Conservation (phyloP, 2,888 invertebrate genomes). For the Lasioglossum morio region DNA sequence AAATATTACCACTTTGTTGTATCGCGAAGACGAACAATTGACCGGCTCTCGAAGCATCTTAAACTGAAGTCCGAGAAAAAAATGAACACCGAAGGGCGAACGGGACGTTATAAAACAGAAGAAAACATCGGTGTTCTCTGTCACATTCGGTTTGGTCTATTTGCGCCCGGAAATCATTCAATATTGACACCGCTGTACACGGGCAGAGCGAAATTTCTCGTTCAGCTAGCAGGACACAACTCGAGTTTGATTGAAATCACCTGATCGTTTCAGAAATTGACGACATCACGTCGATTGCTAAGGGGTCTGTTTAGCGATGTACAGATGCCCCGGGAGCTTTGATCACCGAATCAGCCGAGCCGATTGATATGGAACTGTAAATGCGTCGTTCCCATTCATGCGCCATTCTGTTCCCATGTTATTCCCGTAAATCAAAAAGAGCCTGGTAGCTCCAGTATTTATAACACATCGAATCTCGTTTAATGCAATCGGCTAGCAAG, state of each 20-base stretch:
- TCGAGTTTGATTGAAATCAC: constrained; percentile 7
- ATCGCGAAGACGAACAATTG: neutral
- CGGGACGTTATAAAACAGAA: neutral
- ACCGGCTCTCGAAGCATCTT: neutral
- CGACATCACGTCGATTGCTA: neutral
- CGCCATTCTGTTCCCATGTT: neutral
- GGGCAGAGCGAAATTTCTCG: neutral
- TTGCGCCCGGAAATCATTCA: neutral
- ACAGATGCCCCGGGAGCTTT: neutral
- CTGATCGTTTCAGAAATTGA: neutral
- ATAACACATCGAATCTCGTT: neutral
- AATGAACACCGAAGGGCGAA: neutral
- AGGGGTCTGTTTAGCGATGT: neutral
- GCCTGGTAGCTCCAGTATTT: neutral
- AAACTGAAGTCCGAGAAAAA: neutral
- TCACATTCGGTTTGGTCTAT: neutral
- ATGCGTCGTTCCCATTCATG: neutral
- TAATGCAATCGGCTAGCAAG: neutral
- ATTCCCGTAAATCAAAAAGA: neutral
- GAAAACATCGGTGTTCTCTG: neutral
- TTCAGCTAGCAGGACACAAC: neutral
- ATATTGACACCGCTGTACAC: neutral
- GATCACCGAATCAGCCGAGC: neutral
- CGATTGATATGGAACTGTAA: neutral
- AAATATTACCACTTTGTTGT: neutral